Percentiles rank a stretch among this genome's conserved stretches.
Conservation (phyloP, 2,113 vertebrate species). For the Monarcha castaneiventris region DNA sequence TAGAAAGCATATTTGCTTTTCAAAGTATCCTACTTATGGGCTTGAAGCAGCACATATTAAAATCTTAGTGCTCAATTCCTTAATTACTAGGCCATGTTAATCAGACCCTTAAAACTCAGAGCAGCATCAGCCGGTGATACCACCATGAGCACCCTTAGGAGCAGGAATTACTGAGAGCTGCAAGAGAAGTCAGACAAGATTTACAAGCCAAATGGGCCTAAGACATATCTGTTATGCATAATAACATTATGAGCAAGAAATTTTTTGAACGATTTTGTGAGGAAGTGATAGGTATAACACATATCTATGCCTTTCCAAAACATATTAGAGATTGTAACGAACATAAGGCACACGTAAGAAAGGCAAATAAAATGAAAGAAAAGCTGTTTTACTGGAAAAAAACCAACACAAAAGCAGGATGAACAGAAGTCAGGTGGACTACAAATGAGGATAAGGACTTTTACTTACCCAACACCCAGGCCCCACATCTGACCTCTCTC, state of each 20-base stretch:
- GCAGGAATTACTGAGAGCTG: not conserved
- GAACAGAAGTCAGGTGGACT: not conserved
- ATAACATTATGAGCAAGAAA: not conserved
- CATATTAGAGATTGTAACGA: not conserved
- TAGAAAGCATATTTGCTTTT: not conserved
- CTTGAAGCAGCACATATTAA: not conserved
- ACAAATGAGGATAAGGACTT: rapidly evolving
- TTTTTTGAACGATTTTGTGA: not conserved
- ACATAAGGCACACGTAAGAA: not conserved
- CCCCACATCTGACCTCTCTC: rapidly evolving
- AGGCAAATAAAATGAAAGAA: not conserved
- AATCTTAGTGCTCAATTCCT: not conserved
- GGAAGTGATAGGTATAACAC: rapidly evolving
- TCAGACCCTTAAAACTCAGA: not conserved
- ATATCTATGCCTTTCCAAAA: not conserved
- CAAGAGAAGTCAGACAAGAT: not conserved
- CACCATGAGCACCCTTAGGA: not conserved
- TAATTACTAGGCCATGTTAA: not conserved
- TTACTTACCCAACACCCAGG: not conserved
- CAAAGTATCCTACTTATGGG: too few species aligned
- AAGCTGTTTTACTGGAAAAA: not conserved
- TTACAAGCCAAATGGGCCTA: not conserved
- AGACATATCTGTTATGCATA: not conserved
- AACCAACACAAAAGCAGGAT: not conserved
- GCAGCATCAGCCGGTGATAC: not conserved